Conservation (phyloP, 2,888 invertebrate genomes). For the Cryptophagus acutangulus region DNA sequence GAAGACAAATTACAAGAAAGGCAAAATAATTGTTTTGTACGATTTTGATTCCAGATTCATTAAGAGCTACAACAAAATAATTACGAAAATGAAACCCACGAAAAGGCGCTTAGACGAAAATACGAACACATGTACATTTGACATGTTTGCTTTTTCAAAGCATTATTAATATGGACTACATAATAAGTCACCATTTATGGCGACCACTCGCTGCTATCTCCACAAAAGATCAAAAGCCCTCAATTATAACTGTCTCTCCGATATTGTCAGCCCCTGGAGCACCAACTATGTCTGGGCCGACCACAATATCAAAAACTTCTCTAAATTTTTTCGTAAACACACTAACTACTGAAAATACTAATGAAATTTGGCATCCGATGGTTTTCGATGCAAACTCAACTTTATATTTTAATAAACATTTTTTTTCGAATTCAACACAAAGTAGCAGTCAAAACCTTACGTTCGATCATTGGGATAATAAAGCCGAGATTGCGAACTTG, state of each 20-base stretch:
- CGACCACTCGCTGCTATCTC: conserved; percentile 36
- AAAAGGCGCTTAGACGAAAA: background rate
- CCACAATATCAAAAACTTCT: conserved; percentile 13
- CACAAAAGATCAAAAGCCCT: conserved; percentile 27
- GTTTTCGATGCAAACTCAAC: conserved; percentile 34
- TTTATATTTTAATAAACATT: conserved; percentile 24
- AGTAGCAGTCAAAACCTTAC: conserved; percentile 17
- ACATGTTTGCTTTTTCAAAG: conserved; percentile 1
- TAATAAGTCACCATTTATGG: conserved; percentile 34
- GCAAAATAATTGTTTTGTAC: no score
- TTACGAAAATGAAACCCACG: background rate
- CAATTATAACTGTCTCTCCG: conserved; percentile 18
- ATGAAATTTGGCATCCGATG: conserved; percentile 38
- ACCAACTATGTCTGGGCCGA: no score
- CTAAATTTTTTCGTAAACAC: conserved; percentile 16
- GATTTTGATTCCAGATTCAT: no score
- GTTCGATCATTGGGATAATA: conserved; percentile 9
- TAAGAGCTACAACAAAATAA: no score
- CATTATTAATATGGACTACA: conserved; percentile 30
- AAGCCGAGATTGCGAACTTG: conserved; percentile 14
- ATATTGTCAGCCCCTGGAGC: conserved; percentile 12
- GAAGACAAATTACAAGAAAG: no score
- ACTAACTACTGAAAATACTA: conserved; percentile 26
- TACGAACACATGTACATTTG: no score
- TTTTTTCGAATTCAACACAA: conserved; percentile 19